phyloP scores from a whole-genome alignment of 92 coral and sea anemone species.

The Paramuricea clavata region DNA sequence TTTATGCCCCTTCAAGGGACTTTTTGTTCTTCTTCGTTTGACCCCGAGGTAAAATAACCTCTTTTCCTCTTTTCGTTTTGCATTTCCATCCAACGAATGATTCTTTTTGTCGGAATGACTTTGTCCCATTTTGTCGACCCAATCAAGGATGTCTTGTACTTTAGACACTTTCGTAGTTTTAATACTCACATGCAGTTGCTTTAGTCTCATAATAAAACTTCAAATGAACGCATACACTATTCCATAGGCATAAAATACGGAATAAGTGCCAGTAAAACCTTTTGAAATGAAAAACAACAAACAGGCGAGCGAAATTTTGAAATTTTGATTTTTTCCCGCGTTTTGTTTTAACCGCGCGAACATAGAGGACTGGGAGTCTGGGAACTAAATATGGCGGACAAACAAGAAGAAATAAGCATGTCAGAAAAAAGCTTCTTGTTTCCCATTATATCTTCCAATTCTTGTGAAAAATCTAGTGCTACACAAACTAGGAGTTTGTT shows the following conservation, averaged over 20 bases:
- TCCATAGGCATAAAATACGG: slow-evolving; percentile 1
- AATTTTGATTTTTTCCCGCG: slow-evolving; percentile 36
- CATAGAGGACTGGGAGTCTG: slow-evolving; percentile 65
- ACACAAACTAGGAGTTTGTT: slow-evolving; percentile 28
- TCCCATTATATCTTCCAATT: slow-evolving; percentile 48
- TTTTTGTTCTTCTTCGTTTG: slow-evolving; percentile 32
- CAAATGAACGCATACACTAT: slow-evolving; percentile 13
- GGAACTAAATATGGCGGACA: slow-evolving; percentile 55
- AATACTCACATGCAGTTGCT: background rate
- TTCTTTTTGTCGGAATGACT: slow-evolving; percentile 39
- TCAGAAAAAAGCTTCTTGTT: slow-evolving; percentile 44
- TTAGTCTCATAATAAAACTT: slow-evolving; percentile 33
- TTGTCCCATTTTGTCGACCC: slow-evolving; percentile 48
- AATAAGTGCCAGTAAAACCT: background rate
- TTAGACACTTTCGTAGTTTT: slow-evolving; percentile 19
- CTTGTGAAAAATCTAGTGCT: background rate
- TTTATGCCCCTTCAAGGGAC: slow-evolving; percentile 49
- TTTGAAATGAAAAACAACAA: background rate
- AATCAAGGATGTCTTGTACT: slow-evolving; percentile 46
- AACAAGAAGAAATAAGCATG: slow-evolving; percentile 1
- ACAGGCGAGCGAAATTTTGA: background rate
- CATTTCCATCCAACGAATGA: background rate
- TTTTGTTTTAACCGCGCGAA: slow-evolving; percentile 35
- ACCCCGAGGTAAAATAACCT: slow-evolving; percentile 44
- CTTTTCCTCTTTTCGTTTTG: slow-evolving; percentile 36